A percentile compares a stretch with the other conserved stretches of the same genome.
Conservation (phyloP, 2,888 invertebrate species). For the Synergus laeviventris region DNA sequence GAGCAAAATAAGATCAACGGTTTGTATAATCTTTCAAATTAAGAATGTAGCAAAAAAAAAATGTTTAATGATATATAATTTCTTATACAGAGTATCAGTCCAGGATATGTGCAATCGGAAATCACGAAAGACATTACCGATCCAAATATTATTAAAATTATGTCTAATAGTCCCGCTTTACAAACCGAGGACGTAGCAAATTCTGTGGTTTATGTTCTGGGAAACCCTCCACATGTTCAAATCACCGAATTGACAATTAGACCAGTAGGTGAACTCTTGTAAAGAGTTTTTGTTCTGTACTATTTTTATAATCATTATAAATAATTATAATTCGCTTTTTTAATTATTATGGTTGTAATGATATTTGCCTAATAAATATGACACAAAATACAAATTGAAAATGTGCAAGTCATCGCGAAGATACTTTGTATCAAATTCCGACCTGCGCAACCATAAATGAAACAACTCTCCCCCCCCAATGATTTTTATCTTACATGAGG, state of each 20-base stretch:
- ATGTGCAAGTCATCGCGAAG: too few relatives aligned
- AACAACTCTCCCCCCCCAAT: too few relatives aligned
- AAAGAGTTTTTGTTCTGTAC: background rate
- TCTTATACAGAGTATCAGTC: slow-evolving; percentile 79
- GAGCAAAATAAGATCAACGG: slow-evolving; percentile 59
- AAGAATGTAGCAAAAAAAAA: too few relatives aligned
- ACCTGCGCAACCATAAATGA: too few relatives aligned
- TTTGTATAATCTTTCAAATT: slow-evolving; percentile 44
- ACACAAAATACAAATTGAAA: too few relatives aligned
- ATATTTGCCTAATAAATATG: too few relatives aligned
- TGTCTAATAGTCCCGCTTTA: slow-evolving; percentile 49
- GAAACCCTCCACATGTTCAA: slow-evolving; percentile 70
- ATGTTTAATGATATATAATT: background rate
- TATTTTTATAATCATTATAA: background rate
- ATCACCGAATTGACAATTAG: slow-evolving; percentile 59
- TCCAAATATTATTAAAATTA: too few relatives aligned
- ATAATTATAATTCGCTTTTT: too few relatives aligned
- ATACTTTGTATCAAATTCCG: too few relatives aligned
- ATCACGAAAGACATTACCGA: slow-evolving; percentile 56
- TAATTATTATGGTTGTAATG: too few relatives aligned
- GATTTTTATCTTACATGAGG: too few relatives aligned
- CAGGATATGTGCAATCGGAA: slow-evolving; percentile 80
- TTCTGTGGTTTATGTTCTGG: slow-evolving; percentile 70
- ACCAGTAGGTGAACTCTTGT: slow-evolving; percentile 52
- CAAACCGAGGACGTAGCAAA: slow-evolving; percentile 73